These are phyloP conservation scores for Steinernema hermaphroditum DNA, from an alignment of 2,888 invertebrate species.

Conservation along the genomic window DNA sequence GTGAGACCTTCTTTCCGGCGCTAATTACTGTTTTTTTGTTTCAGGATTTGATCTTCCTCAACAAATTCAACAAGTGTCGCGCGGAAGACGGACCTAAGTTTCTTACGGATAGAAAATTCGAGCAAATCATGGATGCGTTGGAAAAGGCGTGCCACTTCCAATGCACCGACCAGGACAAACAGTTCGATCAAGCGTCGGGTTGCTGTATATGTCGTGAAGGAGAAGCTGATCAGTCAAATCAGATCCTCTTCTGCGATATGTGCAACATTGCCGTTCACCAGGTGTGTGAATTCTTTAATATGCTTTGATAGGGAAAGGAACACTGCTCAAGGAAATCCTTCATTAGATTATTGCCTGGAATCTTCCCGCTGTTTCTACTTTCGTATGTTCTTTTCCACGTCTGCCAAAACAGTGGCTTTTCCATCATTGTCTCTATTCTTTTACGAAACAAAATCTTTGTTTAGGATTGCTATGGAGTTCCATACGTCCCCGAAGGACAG, in stretches of 20 bases:
- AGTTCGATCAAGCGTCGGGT: constrained; percentile 72
- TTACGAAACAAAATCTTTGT: too few relatives aligned
- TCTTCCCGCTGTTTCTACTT: too few relatives aligned
- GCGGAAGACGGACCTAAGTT: constrained; percentile 73
- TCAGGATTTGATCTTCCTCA: constrained; percentile 86
- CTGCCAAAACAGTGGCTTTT: too few relatives aligned
- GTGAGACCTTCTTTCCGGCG: constrained; percentile 61
- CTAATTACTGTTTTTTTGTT: constrained; percentile 18
- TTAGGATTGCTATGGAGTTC: constrained; percentile 84
- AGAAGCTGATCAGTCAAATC: constrained; percentile 96
- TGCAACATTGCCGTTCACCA: constrained; percentile 98
- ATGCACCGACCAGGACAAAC: constrained; percentile 33
- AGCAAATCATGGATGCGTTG: constrained; percentile 92
- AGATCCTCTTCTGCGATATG: constrained; percentile 98
- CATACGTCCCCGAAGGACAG: constrained; percentile 94
- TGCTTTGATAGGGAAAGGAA: too few relatives aligned
- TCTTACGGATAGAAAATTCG: constrained; percentile 86
- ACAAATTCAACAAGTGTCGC: constrained; percentile 83
- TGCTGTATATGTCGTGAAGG: constrained; percentile 97
- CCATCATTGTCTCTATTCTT: neutral
- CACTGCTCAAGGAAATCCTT: too few relatives aligned
- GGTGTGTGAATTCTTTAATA: too few relatives aligned
- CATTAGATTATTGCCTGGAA: too few relatives aligned
- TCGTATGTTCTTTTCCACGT: too few relatives aligned
- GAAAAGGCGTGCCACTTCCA: constrained; percentile 95